phyloP scores from a whole-genome alignment of 2,113 vertebrate species.

The Salvator merianae region DNA sequence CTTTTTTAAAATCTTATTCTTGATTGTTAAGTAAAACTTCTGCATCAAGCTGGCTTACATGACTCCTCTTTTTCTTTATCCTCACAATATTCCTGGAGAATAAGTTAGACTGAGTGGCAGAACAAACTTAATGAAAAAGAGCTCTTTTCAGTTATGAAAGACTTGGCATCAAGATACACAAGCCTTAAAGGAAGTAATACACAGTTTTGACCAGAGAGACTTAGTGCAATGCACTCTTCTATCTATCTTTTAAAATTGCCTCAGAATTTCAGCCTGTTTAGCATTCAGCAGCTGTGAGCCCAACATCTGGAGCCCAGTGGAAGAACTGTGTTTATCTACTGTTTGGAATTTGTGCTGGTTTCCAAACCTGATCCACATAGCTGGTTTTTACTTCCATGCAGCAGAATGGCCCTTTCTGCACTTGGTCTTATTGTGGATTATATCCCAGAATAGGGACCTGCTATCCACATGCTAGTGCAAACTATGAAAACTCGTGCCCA shows the following conservation, averaged over 20 bases:
- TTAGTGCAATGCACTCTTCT: no score
- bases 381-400: background rate
- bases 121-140: background rate
- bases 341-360: no score
- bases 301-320: background rate
- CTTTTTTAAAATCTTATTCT: slow-evolving; percentile 1
- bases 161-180: background rate
- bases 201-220: no score
- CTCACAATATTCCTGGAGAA: background rate
- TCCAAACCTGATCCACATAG: no score
- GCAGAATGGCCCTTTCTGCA: no score
- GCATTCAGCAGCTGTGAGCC: background rate
- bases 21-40: background rate
- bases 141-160: background rate
- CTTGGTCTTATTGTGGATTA: no score
- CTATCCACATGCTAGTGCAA: no score
- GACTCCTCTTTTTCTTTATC: background rate
- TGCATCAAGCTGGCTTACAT: background rate
- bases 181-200: background rate
- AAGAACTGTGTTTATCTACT: no score
- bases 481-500: no score
- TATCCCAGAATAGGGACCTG: no score
- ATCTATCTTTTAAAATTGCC: background rate
- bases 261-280: background rate
- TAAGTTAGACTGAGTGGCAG: background rate